A percentile compares a stretch with the other conserved stretches of the same genome.
These are phyloP conservation scores for Sula dactylatra DNA, from an alignment of 2,113 vertebrate species.

Conservation along the genomic window DNA sequence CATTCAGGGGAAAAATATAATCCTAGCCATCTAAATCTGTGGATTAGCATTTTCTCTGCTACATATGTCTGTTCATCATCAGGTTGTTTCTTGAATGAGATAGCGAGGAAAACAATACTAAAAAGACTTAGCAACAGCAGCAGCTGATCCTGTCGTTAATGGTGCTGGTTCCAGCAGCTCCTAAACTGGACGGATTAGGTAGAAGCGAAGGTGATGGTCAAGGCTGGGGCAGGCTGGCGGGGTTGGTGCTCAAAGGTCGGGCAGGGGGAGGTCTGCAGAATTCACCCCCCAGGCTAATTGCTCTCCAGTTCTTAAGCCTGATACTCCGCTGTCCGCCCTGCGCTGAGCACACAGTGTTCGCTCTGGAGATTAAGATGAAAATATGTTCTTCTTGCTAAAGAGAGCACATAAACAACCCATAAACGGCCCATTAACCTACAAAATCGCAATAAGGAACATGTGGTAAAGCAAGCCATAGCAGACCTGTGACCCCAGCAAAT, in stretches of 20 bases:
- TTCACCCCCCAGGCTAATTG: conserved; percentile 15
- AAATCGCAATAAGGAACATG: not conserved
- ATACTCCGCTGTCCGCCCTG: not conserved
- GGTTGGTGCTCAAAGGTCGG: not conserved
- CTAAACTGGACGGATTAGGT: accelerated
- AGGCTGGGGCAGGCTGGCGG: not conserved
- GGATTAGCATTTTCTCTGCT: not conserved
- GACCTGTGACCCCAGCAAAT: conserved; percentile 61
- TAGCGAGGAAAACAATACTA: not conserved
- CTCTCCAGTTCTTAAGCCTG: not conserved
- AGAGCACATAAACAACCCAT: conserved; percentile 45
- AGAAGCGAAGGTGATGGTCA: not conserved
- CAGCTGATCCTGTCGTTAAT: accelerated
- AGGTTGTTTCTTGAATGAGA: not conserved
- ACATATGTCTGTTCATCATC: not conserved
- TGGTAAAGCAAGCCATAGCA: not conserved
- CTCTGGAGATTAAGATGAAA: conserved; percentile 10
- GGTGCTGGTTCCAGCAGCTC: not conserved
- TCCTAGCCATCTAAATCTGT: not conserved
- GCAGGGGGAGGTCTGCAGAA: not conserved
- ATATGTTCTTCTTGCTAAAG: conserved; percentile 55
- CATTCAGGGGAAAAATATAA: not conserved
- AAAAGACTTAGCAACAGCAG: not conserved
- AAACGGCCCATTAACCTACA: conserved; percentile 67
- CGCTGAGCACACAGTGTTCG: conserved; percentile 12